These are phyloP conservation scores for Gandaritis pyraliata DNA, from an alignment of 2,888 invertebrate genomes.

Conservation along the genomic window DNA sequence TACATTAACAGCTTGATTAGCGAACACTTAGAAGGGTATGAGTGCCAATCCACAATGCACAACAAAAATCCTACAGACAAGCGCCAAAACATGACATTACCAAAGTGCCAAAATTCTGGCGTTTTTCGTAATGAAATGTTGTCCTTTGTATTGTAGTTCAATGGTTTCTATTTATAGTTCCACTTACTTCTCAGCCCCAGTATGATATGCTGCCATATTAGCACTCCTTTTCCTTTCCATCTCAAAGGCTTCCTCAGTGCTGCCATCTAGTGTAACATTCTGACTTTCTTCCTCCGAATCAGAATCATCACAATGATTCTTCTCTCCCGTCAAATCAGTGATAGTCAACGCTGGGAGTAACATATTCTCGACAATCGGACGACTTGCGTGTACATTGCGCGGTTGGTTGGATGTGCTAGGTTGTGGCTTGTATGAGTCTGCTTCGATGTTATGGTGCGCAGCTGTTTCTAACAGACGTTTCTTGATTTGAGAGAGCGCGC, in stretches of 20 bases:
- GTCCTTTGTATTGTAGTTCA: too few species aligned
- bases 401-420: conserved; percentile 17
- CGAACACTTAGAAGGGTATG: too few species aligned
- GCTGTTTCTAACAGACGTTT: conserved; percentile 64
- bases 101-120: too few species aligned
- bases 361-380: conserved; percentile 41
- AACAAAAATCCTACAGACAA: too few species aligned
- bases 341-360: conserved; percentile 60
- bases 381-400: conserved; percentile 27
- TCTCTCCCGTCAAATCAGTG: conserved; percentile 37
- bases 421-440: conserved; percentile 47
- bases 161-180: neutral
- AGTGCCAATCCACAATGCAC: too few species aligned
- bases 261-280: conserved; percentile 35
- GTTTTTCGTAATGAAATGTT: too few species aligned
- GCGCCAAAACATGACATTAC: too few species aligned
- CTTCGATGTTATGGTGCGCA: conserved; percentile 60
- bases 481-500: conserved; percentile 64
- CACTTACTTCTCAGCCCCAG: conserved; percentile 65
- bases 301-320: conserved; percentile 46
- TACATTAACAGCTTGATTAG: too few species aligned
- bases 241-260: conserved; percentile 35
- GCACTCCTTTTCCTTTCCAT: conserved; percentile 41
- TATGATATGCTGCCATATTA: conserved; percentile 62
- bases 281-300: conserved; percentile 43